phyloP scores from a whole-genome alignment of 1,140 invertebrate species.

The Drosophila tristis region DNA sequence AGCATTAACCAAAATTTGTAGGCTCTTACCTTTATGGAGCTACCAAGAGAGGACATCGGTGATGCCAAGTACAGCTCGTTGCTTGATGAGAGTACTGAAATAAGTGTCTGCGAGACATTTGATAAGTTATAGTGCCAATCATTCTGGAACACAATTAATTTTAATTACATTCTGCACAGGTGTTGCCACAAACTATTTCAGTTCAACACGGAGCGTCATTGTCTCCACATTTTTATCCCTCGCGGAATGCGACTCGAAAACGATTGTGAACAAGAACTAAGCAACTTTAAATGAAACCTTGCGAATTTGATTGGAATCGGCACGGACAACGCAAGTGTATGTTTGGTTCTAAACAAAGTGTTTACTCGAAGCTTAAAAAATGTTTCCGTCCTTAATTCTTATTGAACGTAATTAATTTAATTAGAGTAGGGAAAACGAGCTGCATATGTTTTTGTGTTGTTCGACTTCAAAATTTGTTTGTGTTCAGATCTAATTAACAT shows the following conservation, averaged over 20 bases:
- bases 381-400: no score
- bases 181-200: conserved; percentile 26
- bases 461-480: no score
- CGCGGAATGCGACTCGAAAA: conserved; percentile 12
- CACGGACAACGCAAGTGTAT: conserved; percentile 20
- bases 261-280: conserved; percentile 16
- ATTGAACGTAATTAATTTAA: no score
- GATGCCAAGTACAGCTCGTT: no score
- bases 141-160: conserved; percentile 4
- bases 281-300: conserved; percentile 20
- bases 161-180: conserved; percentile 11
- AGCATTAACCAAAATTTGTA: no score
- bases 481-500: no score
- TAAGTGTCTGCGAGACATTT: neutral
- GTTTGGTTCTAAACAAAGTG: neutral
- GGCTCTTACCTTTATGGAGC: no score
- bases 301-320: conserved; percentile 18
- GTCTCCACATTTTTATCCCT: conserved; percentile 18
- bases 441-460: no score
- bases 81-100: no score
- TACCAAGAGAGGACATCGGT: no score
- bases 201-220: conserved; percentile 6
- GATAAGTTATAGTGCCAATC: conserved; percentile 5
- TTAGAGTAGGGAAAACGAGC: no score
- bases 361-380: no score